A percentile compares a stretch with the other conserved stretches of the same genome.
phyloP scores from a whole-genome alignment of 2,888 invertebrate genomes.

The Dryobota labecula region DNA sequence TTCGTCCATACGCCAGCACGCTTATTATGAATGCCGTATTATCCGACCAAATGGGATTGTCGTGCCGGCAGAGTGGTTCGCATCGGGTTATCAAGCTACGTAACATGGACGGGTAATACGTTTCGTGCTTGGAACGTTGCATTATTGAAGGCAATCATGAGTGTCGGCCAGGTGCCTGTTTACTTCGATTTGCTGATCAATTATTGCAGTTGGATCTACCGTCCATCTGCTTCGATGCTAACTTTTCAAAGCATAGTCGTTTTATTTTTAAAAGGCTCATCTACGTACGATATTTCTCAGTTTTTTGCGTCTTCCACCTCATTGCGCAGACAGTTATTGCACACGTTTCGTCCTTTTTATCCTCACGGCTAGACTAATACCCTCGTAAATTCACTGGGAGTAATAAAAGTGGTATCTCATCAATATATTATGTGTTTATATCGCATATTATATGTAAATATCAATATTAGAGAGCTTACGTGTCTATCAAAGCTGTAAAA shows the following conservation, averaged over 20 bases:
- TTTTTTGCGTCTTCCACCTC: constrained; percentile 18
- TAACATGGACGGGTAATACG: constrained; percentile 71
- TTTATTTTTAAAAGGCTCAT: constrained; percentile 58
- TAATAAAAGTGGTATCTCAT: constrained; percentile 37
- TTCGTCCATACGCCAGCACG: constrained; percentile 73
- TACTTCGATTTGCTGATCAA: constrained; percentile 85
- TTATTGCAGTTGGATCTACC: constrained; percentile 76
- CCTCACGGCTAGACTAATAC: constrained; percentile 12
- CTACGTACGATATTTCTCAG: constrained; percentile 18
- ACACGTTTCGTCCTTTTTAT: constrained; percentile 20
- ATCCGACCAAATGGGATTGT: constrained; percentile 68
- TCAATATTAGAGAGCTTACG: constrained; percentile 48
- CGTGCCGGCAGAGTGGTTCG: constrained; percentile 43
- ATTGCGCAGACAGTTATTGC: constrained; percentile 17
- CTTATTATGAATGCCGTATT: constrained; percentile 75
- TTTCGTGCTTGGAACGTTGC: constrained; percentile 82
- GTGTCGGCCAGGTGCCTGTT: constrained; percentile 82
- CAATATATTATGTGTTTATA: constrained; percentile 59
- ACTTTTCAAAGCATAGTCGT: constrained; percentile 48
- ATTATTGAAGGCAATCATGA: constrained; percentile 86
- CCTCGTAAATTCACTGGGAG: constrained; percentile 42
- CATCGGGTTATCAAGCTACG: constrained; percentile 54
- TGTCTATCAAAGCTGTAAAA: constrained; percentile 17
- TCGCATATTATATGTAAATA: constrained; percentile 66
- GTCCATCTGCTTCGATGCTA: constrained; percentile 63